A percentile compares a stretch with the other conserved stretches of the same genome.
phyloP scores from a whole-genome alignment of 1,140 invertebrate genomes.

The Apocrypta bakeri region DNA sequence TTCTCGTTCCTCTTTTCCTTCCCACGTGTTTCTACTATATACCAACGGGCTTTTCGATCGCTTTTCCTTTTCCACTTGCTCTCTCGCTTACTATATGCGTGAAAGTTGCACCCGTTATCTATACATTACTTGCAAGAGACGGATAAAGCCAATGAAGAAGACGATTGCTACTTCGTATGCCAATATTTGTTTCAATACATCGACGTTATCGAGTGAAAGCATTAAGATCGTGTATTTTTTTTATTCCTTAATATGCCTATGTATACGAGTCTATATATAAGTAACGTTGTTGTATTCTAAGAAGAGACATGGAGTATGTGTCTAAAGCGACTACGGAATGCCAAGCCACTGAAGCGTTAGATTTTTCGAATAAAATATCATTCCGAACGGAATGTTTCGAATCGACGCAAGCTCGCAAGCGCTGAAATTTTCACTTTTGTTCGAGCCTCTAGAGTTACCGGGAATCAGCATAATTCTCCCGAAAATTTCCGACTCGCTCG shows the following conservation, averaged over 20 bases:
- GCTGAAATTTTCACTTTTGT: not conserved
- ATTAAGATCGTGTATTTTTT: too few relatives aligned
- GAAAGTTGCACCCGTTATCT: too few relatives aligned
- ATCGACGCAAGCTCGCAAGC: not conserved
- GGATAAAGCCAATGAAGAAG: too few relatives aligned
- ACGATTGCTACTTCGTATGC: not conserved
- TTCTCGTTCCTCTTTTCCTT: not conserved
- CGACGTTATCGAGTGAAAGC: too few relatives aligned
- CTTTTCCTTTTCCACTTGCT: not conserved
- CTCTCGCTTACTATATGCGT: not conserved
- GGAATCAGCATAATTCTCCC: not conserved
- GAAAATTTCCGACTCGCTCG: not conserved
- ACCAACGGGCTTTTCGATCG: not conserved
- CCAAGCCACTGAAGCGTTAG: not conserved
- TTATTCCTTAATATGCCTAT: too few relatives aligned
- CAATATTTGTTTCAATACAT: constrained; percentile 5
- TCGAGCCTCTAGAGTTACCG: not conserved
- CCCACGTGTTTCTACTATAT: not conserved
- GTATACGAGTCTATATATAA: too few relatives aligned
- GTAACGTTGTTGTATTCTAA: too few relatives aligned
- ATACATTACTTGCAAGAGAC: not conserved
- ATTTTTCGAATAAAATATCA: constrained; percentile 11
- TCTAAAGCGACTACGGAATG: not conserved
- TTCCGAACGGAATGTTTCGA: not conserved
- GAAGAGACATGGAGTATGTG: too few relatives aligned